Evolutionary conservation across 2,888 invertebrate genomes (phyloP), one percentile per base, ranked within the genome.

Genomic region (Vanessa cardui): DNA sequence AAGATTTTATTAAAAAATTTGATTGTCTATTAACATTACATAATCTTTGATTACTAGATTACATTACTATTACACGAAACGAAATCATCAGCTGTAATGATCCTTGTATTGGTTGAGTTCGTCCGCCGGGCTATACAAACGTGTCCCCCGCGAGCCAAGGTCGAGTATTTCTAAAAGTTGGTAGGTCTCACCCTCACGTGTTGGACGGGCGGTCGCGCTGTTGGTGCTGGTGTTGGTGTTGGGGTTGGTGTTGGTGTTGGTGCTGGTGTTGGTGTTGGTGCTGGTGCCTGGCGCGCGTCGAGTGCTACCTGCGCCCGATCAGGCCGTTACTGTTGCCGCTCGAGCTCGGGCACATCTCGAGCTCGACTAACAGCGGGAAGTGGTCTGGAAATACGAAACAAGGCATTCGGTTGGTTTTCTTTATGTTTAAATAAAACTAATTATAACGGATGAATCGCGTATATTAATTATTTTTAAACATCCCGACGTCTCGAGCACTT

Each of bases 321-420:
- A 97, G 94, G 66, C 97, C 97, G 92, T 97, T 97, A 81, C 96
- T 95, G 87, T 94, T 94, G 81, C 94, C 93, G 82, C 94, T 94
- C 84, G 96, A 94, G 79, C 95, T 95, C 70, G 97, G 97, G 77
- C 95, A 95, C 95, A 98, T 96, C 92, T 98, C 98, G 81, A 98
- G 89, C 89, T 98, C 98, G 71, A 97, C 98, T 82, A 98, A 94
- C 73, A 98, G 93, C 62, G 98, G 97, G 90, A 98, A 98, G 93
- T 98, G 98, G 94, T 98, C 98, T 96, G 93, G 0, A 71, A 69
- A 0, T 16, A 46, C 4, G 12, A 12, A 39, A 39, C 39, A 12
- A 39, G 3, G 12, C 39, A 9, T 39, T 12, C 8, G 12, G 12
- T 39, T 39, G 9, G 9, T 39, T 39, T 39, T 26, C 26, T 26